Evolutionary conservation across 2,888 invertebrate species (phyloP), one percentile per base, ranked within the genome.

Genomic region (Eucriotettix oculatus): DNA sequence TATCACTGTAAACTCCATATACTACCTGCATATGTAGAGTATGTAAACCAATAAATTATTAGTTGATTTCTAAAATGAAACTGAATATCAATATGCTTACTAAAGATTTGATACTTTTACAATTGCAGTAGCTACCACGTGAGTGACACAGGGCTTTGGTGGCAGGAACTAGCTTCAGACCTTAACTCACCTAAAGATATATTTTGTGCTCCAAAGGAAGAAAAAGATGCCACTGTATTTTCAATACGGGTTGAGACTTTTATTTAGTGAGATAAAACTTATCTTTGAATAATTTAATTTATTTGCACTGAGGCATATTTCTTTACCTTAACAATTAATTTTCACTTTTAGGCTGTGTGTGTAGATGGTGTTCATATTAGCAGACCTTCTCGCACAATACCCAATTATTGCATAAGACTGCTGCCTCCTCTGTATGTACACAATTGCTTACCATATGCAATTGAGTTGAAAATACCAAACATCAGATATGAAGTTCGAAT

Each of bases 1-100:
- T 90, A 89, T 68, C 87, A 90, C 69, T 88, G 87, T 72, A 83
- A 84, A 65, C 74, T 91, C 59, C 85, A 83, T 70, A 73, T 89
- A 52, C 78, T 85, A 68, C 90, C 90, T 9, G 81, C 85, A 9
- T 83, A 86, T 68, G 79, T 82, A 55, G 84, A 84, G 87, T 87
- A 70, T 81, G 83, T 77, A 56, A 53, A 48, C 12, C 5, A n/a
- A 5, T 48, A 48, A 9, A n/a, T 16, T 5, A 59, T 42, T 57
- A 12, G 12, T 56, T 16, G 0, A 16, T 57, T 55, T 57, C 41
- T 43, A 55, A 53, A 16, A 9, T 16, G 10, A 11, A 16, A 7
- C 3, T 17, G 53, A 53, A 3, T 16, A 40, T 10, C 41, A 60
- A 60, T 12, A 41, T 40, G 16, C 16, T 10, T 17, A 59, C 14